These are phyloP conservation scores for Anabacerthia variegaticeps DNA, from an alignment of 2,797 vertebrate genomes.

Conservation along the genomic window DNA sequence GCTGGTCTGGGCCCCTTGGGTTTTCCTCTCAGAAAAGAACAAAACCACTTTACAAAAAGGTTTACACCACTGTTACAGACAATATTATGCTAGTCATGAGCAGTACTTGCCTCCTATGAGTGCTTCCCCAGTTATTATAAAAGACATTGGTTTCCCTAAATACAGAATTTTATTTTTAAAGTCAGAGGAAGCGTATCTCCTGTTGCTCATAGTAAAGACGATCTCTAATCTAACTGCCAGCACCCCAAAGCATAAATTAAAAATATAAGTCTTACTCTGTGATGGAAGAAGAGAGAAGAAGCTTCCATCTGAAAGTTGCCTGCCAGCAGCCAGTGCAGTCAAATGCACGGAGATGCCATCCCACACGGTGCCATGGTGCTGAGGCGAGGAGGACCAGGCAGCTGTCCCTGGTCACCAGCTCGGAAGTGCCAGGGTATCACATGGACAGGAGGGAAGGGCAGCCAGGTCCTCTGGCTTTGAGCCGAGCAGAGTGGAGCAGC, in stretches of 20 bases:
- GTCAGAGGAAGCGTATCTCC: neutral
- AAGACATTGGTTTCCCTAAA: neutral
- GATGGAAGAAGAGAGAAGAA: neutral
- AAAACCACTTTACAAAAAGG: neutral
- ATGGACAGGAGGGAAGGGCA: neutral
- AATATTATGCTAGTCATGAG: neutral
- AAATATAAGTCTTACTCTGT: neutral
- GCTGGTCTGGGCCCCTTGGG: neutral
- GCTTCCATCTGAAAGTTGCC: neutral
- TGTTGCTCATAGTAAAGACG: neutral
- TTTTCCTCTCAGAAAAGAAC: neutral
- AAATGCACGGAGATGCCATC: neutral
- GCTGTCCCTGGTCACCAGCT: neutral
- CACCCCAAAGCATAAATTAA: neutral
- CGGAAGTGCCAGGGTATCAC: neutral
- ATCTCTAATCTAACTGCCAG: neutral
- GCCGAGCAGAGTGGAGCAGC: neutral
- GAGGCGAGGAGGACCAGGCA: neutral
- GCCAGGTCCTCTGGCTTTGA: neutral
- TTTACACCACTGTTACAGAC: neutral
- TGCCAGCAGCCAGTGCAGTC: neutral
- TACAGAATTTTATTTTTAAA: neutral
- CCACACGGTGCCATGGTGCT: neutral
- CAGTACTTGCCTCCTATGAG: neutral
- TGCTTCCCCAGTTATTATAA: neutral